Evolutionary conservation across 2,113 vertebrate species (phyloP).

Genomic region (Oryzias javanicus): DNA sequence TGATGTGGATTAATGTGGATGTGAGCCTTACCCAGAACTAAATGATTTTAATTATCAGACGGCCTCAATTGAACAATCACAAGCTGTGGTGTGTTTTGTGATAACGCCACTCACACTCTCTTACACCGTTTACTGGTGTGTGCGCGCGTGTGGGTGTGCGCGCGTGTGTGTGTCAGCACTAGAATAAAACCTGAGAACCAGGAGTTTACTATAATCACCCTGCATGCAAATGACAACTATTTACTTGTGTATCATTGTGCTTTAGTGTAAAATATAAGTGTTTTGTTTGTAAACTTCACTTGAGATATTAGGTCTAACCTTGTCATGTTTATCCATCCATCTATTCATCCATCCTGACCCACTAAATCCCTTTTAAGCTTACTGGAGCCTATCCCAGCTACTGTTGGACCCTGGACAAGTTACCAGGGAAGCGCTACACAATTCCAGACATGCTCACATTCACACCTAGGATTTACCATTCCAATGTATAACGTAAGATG

Average conservation of each 20-base stretch:
- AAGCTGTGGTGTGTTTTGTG: conserved; percentile 36
- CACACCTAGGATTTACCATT: no score
- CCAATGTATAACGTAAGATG: no score
- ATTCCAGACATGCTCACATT: no score
- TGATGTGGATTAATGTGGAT: conserved; percentile 67
- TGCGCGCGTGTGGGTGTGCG: neutral
- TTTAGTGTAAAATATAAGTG: neutral
- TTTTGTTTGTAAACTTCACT: neutral
- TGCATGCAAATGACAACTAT: neutral
- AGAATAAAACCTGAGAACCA: no score
- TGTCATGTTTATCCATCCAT: no score
- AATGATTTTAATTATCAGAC: conserved; percentile 72
- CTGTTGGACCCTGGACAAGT: no score
- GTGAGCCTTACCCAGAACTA: conserved; percentile 60
- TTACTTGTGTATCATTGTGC: neutral
- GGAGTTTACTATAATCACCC: no score
- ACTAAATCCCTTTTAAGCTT: no score
- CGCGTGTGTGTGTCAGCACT: conserved; percentile 2
- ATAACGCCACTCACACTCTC: conserved; percentile 21
- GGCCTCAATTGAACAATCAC: conserved; percentile 52
- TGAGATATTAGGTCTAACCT: no score
- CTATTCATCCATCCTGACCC: no score
- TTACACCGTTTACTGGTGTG: neutral
- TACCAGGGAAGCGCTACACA: no score
- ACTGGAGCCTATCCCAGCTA: no score